A percentile compares a stretch with the other conserved stretches of the same genome.
These are phyloP conservation scores for Acrocephalus arundinaceus DNA, from an alignment of 2,113 vertebrate species.

Conservation along the genomic window DNA sequence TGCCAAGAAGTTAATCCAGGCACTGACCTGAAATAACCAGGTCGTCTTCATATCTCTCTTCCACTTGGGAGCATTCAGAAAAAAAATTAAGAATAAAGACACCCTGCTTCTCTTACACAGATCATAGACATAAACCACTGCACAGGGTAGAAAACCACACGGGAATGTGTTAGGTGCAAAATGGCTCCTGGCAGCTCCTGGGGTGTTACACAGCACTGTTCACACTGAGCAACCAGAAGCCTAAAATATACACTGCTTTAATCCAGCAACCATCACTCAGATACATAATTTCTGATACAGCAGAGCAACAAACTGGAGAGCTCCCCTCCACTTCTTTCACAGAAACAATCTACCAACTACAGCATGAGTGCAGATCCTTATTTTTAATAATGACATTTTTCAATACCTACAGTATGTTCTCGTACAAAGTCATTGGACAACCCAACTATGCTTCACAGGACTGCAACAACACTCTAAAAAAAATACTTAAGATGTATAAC, in stretches of 20 bases:
- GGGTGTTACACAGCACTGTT: background rate
- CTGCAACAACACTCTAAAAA: background rate
- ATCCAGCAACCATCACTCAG: background rate
- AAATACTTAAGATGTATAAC: background rate
- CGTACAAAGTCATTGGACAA: background rate
- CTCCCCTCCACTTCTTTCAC: background rate
- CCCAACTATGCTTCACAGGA: background rate
- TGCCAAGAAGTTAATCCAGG: background rate
- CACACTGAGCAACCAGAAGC: background rate
- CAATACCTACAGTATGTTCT: background rate
- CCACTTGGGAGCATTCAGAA: background rate
- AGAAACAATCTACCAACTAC: background rate
- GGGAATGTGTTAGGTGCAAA: background rate
- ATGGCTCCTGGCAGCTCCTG: background rate
- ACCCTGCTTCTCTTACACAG: background rate
- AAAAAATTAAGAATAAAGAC: background rate
- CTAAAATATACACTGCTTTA: background rate
- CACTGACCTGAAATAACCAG: constrained; percentile 4
- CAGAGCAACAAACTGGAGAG: background rate
- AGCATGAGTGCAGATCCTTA: background rate
- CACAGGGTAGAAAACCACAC: background rate
- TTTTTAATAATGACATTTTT: background rate
- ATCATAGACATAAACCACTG: background rate
- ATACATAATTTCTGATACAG: background rate
- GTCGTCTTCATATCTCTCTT: background rate